Percentiles rank a stretch among this genome's conserved stretches.
phyloP scores from a whole-genome alignment of 1,140 invertebrate genomes.

The Drosophila hydei region DNA sequence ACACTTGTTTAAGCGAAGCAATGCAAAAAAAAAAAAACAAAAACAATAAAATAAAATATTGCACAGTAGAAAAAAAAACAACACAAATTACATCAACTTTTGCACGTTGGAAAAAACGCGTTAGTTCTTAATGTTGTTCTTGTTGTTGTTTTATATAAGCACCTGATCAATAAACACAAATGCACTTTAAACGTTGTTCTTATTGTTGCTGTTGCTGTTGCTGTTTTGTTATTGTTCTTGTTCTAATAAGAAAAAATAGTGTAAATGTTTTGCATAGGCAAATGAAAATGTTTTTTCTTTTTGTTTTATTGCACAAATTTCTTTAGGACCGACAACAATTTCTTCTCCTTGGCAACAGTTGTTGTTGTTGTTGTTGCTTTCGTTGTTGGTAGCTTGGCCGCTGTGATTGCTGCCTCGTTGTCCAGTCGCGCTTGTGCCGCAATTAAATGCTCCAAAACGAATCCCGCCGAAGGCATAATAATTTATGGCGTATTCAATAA shows the following conservation, averaged over 20 bases:
- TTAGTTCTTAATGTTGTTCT: slow-evolving; percentile 13
- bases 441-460: slow-evolving; percentile 79
- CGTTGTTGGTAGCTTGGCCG: slow-evolving; percentile 12
- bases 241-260: slow-evolving; percentile 21
- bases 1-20: slow-evolving; percentile 15
- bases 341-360: slow-evolving; percentile 54
- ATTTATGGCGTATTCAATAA: slow-evolving; percentile 18
- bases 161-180: slow-evolving; percentile 43
- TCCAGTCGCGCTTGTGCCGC: slow-evolving; percentile 74
- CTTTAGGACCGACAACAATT: slow-evolving; percentile 59
- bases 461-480: slow-evolving; percentile 75
- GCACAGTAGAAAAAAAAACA: slow-evolving; percentile 13
- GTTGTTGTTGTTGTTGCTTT: slow-evolving; percentile 16
- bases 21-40: neutral
- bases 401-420: slow-evolving; percentile 43
- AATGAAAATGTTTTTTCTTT: slow-evolving; percentile 17
- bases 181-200: slow-evolving; percentile 13
- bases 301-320: slow-evolving; percentile 70
- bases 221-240: neutral
- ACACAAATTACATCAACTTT: slow-evolving; percentile 30
- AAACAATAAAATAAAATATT: slow-evolving; percentile 2
- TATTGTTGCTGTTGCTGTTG: slow-evolving; percentile 10
- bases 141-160: slow-evolving; percentile 52
- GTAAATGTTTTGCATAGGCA: slow-evolving; percentile 16
- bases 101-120: slow-evolving; percentile 43